phyloP scores from a whole-genome alignment of 2,797 vertebrate genomes.

The Melopsittacus undulatus region DNA sequence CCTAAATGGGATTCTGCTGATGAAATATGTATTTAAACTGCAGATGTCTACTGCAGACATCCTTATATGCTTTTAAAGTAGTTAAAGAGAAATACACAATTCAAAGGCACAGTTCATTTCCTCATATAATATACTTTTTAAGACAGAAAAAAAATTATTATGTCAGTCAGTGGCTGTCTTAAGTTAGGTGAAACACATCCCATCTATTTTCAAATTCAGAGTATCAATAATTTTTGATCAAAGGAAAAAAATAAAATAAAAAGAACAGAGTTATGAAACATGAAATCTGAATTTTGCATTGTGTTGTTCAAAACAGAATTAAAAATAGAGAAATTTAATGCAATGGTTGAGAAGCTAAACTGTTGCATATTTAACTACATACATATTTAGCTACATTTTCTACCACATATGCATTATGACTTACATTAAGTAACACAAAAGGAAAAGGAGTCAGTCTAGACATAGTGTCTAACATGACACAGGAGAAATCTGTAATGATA shows the following conservation, averaged over 20 bases:
- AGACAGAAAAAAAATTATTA: not conserved
- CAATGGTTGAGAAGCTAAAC: not conserved
- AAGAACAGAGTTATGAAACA: not conserved
- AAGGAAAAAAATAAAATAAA: not conserved
- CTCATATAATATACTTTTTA: not conserved
- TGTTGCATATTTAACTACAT: not conserved
- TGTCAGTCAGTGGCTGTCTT: not conserved
- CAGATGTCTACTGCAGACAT: not conserved
- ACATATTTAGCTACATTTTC: not conserved
- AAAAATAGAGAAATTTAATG: not conserved
- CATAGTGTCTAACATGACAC: not conserved
- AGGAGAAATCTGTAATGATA: not conserved
- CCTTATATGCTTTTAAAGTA: not conserved
- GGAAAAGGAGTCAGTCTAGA: not conserved
- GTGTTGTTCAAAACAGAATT: not conserved
- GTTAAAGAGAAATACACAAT: not conserved
- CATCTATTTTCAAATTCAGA: not conserved
- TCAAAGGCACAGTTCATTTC: not conserved
- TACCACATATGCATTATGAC: not conserved
- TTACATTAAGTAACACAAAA: not conserved
- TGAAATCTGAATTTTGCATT: not conserved
- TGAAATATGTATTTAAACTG: not conserved
- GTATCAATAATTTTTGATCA: not conserved
- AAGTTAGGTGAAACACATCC: not conserved
- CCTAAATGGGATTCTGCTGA: not conserved